These are phyloP conservation scores for Dioctria linearis DNA, from an alignment of 2,888 invertebrate genomes.

Conservation along the genomic window DNA sequence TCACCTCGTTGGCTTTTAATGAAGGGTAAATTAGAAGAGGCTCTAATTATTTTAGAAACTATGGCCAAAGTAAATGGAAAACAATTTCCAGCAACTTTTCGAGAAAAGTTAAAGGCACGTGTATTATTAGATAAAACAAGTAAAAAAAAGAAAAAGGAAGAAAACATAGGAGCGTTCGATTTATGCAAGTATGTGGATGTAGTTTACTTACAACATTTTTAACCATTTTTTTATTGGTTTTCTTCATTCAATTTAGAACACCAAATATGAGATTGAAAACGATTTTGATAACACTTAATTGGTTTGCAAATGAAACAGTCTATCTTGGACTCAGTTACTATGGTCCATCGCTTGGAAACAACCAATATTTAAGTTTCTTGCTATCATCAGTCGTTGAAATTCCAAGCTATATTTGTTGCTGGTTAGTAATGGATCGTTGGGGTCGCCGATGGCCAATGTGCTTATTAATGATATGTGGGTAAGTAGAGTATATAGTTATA, in stretches of 20 bases:
- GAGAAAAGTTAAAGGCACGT: constrained; percentile 80
- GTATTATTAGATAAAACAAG: constrained; percentile 78
- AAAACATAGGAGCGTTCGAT: constrained; percentile 69
- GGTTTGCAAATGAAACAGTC: constrained; percentile 94
- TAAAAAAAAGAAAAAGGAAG: constrained; percentile 73
- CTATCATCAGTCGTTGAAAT: constrained; percentile 90
- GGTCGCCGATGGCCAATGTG: constrained; percentile 92
- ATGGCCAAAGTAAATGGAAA: constrained; percentile 86
- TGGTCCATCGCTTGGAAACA: constrained; percentile 88
- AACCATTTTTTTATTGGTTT: background rate
- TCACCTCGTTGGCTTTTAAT: constrained; percentile 93
- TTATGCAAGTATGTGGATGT: constrained; percentile 65
- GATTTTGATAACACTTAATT: constrained; percentile 86
- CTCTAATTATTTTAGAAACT: constrained; percentile 82
- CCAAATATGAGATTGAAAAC: constrained; percentile 93
- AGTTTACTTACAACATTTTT: background rate
- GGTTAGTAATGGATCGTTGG: constrained; percentile 91
- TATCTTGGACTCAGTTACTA: constrained; percentile 94
- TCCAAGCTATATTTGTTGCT: constrained; percentile 89
- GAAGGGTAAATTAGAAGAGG: constrained; percentile 86
- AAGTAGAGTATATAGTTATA: too few relatives aligned
- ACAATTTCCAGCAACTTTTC: constrained; percentile 81
- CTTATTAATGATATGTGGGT: constrained; percentile 87
- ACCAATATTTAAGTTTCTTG: constrained; percentile 91
- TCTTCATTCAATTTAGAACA: constrained; percentile 72